These are phyloP conservation scores for Semibalanus balanoides DNA, from an alignment of 1,140 invertebrate genomes.

Conservation along the genomic window DNA sequence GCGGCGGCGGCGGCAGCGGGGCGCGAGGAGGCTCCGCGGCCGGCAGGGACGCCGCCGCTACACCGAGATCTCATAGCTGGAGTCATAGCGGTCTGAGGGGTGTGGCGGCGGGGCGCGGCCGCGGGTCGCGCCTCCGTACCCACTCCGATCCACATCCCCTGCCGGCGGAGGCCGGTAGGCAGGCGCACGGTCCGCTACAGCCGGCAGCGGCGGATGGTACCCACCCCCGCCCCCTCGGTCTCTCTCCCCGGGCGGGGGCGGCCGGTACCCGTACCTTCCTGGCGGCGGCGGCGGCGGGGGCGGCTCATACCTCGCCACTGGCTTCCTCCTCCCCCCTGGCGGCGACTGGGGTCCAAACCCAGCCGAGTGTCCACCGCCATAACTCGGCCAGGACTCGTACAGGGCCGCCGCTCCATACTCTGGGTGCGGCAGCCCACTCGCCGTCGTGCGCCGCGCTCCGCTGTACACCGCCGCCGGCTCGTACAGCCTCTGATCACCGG, in stretches of 20 bases:
- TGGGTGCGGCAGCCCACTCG: not conserved
- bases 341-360: not conserved
- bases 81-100: not conserved
- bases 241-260: not conserved
- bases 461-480: not conserved
- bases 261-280: not conserved
- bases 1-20: too few species aligned
- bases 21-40: too few species aligned
- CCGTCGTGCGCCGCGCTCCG: not conserved
- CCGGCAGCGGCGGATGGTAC: not conserved
- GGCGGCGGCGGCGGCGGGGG: too few species aligned
- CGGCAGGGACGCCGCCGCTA: not conserved
- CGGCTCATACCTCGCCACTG: not conserved
- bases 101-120: not conserved
- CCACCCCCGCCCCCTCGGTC: not conserved
- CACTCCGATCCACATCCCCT: not conserved
- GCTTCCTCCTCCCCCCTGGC: not conserved
- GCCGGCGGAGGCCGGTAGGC: not conserved
- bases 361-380: not conserved
- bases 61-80: not conserved
- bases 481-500: too few species aligned
- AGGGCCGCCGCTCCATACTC: too few species aligned
- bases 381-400: not conserved
- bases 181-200: too few species aligned
- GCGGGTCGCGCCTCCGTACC: not conserved